These are phyloP conservation scores for Oligia strigilis DNA, from an alignment of 2,888 invertebrate species.

Conservation along the genomic window DNA sequence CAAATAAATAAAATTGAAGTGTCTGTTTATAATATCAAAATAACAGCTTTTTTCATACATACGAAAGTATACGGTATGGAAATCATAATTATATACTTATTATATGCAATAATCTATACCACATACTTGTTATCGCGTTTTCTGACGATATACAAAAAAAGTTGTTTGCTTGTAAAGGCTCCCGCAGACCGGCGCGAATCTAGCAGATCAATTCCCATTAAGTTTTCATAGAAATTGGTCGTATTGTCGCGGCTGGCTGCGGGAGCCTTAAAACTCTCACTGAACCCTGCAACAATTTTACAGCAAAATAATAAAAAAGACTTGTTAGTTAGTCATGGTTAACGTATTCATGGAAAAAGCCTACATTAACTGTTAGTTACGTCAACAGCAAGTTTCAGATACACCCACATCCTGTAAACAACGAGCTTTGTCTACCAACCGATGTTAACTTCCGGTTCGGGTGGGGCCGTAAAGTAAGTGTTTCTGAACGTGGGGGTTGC, in stretches of 20 bases:
- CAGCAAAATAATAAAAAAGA: background rate
- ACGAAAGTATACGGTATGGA: no score
- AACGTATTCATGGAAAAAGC: conserved; percentile 62
- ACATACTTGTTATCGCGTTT: no score
- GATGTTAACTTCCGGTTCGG: conserved; percentile 72
- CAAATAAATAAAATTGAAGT: no score
- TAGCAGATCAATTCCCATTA: no score
- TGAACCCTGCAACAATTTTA: background rate
- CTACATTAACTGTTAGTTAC: conserved; percentile 57
- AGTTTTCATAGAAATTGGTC: no score
- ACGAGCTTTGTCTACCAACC: conserved; percentile 75
- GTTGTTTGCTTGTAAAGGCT: background rate
- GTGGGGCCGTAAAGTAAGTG: conserved; percentile 50
- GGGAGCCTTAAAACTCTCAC: background rate
- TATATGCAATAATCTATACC: no score
- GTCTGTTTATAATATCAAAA: no score
- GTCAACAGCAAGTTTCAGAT: conserved; percentile 69
- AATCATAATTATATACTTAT: no score
- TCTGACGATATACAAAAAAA: no score
- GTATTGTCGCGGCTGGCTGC: background rate
- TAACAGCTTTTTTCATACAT: no score
- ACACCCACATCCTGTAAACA: conserved; percentile 74
- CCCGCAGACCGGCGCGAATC: no score
- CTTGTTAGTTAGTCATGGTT: background rate
- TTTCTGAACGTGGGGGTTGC: background rate